Percentiles rank a stretch among this genome's conserved stretches.
Conservation (phyloP, 2,113 vertebrate species). For the Podarcis muralis region DNA sequence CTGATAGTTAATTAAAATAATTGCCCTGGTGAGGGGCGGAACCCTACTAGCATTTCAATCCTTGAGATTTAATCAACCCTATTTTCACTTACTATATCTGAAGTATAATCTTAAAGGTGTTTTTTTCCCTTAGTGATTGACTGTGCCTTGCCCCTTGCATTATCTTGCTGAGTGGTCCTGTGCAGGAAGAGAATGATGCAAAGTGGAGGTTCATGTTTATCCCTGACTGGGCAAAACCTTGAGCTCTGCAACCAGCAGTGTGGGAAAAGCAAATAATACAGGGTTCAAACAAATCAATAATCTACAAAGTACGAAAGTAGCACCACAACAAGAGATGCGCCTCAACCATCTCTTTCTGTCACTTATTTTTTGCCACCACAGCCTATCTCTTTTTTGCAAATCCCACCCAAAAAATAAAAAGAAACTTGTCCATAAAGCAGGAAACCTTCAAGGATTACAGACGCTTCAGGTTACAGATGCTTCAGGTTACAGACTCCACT, state of each 20-base stretch:
- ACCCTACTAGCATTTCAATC: not conserved
- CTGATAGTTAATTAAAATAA: not conserved
- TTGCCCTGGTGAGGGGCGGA: not conserved
- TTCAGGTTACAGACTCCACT: no score
- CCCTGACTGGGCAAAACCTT: slow-evolving; percentile 48
- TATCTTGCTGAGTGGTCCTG: not conserved
- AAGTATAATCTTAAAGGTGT: not conserved
- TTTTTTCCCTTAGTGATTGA: not conserved
- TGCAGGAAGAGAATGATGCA: not conserved
- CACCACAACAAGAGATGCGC: not conserved
- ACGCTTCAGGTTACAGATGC: no score
- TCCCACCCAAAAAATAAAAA: not conserved
- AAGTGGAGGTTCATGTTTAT: not conserved
- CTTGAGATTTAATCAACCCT: not conserved
- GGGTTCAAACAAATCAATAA: slow-evolving; percentile 20
- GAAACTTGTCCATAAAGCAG: not conserved
- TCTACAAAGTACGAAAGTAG: slow-evolving; percentile 24
- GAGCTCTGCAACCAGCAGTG: slow-evolving; percentile 25
- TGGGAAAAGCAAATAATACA: slow-evolving; percentile 59
- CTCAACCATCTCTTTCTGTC: not conserved
- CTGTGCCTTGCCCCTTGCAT: not conserved
- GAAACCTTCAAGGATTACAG: no score
- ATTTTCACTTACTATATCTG: not conserved
- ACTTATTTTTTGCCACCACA: not conserved
- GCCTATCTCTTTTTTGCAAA: not conserved